Evolutionary conservation across 2,888 invertebrate species (phyloP).

Genomic region (Melanchra persicariae): DNA sequence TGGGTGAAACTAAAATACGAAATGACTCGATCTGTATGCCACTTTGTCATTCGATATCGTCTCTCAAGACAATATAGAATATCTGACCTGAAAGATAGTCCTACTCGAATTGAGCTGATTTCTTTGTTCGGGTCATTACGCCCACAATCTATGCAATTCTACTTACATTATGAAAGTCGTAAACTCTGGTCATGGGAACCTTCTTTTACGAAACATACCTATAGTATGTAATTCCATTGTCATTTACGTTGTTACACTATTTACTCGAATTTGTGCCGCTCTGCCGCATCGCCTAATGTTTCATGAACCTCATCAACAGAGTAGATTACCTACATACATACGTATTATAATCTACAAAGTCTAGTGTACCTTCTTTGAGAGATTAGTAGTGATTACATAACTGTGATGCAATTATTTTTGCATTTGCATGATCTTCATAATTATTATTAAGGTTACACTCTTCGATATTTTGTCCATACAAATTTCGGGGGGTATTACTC

Average conservation of each 20-base stretch:
- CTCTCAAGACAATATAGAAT: conserved; percentile 39
- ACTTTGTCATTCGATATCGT: conserved; percentile 56
- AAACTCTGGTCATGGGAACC: conserved; percentile 68
- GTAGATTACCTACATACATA: conserved; percentile 40
- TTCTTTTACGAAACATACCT: conserved; percentile 54
- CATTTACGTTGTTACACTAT: conserved; percentile 65
- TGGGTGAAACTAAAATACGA: conserved; percentile 57
- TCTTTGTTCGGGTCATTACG: conserved; percentile 49
- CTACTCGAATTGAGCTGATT: conserved; percentile 44
- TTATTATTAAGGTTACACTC: no score
- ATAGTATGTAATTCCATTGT: conserved; percentile 73
- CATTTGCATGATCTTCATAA: conserved; percentile 56
- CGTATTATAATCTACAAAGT: conserved; percentile 32
- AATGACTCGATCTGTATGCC: conserved; percentile 43
- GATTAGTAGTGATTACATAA: conserved; percentile 46
- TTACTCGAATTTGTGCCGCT: conserved; percentile 71
- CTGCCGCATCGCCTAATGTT: conserved; percentile 68
- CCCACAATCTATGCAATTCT: conserved; percentile 44
- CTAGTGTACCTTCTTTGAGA: conserved; percentile 28
- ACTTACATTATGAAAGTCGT: conserved; percentile 48
- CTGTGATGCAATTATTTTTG: conserved; percentile 66
- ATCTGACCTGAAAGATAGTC: conserved; percentile 26
- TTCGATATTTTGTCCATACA: no score
- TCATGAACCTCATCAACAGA: conserved; percentile 66
- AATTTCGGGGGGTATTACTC: no score